Conservation (phyloP, 2,888 invertebrate species). For the Lasioglossum calceatum region DNA sequence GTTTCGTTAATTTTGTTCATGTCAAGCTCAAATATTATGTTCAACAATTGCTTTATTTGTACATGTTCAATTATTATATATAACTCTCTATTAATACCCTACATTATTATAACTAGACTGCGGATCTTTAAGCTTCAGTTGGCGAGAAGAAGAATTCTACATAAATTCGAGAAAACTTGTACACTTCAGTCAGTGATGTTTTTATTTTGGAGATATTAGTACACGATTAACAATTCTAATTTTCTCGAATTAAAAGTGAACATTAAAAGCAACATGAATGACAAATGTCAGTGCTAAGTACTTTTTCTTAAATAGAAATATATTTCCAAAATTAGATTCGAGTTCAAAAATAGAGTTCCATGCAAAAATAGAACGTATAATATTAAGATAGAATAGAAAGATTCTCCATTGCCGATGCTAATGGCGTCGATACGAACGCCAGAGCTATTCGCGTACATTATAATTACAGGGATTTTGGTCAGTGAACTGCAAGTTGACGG, state of each 20-base stretch:
- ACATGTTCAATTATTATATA: no score
- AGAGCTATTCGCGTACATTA: slow-evolving; percentile 19
- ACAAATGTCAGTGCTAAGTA: not conserved
- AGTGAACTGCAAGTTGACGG: slow-evolving; percentile 31
- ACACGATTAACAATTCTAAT: no score
- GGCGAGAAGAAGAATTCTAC: not conserved
- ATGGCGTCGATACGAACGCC: slow-evolving; percentile 9
- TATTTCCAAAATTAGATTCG: not conserved
- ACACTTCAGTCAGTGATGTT: not conserved
- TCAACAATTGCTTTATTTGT: not conserved
- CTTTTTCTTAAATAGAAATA: not conserved
- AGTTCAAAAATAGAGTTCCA: no score
- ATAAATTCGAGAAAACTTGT: not conserved
- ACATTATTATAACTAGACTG: no score
- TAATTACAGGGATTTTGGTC: slow-evolving; percentile 37
- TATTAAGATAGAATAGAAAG: not conserved
- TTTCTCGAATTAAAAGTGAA: no score
- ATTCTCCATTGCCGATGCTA: not conserved
- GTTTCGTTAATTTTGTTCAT: not conserved
- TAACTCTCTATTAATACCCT: no score
- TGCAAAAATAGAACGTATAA: not conserved
- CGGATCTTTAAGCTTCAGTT: no score
- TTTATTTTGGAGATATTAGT: not conserved
- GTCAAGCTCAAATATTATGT: not conserved
- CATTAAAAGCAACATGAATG: not conserved